Evolutionary conservation across 2,113 vertebrate genomes (phyloP), one percentile per base, ranked within the genome.

Genomic region (Thermophis baileyi): DNA sequence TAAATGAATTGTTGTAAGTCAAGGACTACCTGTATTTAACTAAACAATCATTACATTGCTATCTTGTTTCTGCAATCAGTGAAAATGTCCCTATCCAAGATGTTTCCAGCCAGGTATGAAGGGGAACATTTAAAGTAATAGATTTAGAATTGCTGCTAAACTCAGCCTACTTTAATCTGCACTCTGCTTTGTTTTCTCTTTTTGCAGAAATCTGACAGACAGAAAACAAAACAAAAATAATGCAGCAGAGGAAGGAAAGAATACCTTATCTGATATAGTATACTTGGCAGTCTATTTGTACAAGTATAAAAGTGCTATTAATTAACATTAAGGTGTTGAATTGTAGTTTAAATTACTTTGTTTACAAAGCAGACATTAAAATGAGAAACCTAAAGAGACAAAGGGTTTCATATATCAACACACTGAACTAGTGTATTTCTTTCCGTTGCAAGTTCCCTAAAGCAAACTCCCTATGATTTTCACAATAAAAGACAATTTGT

Each of bases 381-480:
- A 24, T 47, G 87, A 24, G 3, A 94, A 92, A 92, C 25, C 12
- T 91, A 93, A 94, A 74, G 63, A 89, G 54, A 44, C 50, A 87
- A 95, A 91, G 0, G 4, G 24, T 91, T 14, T 91, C 40, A 88
- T 95, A 94, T 91, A 47, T 92, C 49, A 93, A 49, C 89, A 94
- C 90, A 91, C 4, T 44, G 4, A 94, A 46, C 27, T 12, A 54
- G 74, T 91, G 10, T 86, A 20, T 95, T 95, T 95, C 30, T 7
- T 92, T 2, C 2, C 89, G 7, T 88, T 90, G 6, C n/a, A 16
- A 93, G 60, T 92, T 89, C 16, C 88, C 1, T 57, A 74, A 91
- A 92, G 35, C 46, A 93, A 95, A 95, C 94, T 91, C 85, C 88
- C 16, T 93, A 7, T 4, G 93, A 60, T 92, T 96, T 93, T 91